Conservation (phyloP, 37 sponge, comb jelly and placozoan genomes). For the Aplysina aerophoba region DNA sequence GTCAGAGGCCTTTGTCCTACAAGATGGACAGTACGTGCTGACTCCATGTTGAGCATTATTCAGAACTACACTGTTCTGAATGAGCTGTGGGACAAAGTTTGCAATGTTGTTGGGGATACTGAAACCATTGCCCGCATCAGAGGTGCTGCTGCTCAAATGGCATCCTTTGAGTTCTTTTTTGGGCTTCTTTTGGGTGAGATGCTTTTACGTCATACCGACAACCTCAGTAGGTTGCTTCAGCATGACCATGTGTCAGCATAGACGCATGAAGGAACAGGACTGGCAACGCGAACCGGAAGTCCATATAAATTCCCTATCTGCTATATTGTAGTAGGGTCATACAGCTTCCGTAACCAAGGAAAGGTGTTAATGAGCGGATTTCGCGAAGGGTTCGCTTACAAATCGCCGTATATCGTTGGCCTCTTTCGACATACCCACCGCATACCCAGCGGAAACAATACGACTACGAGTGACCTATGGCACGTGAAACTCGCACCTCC, state of each 20-base stretch:
- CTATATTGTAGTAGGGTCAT: too few species aligned
- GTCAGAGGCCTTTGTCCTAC: constrained; percentile 17
- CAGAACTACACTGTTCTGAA: constrained; percentile 27
- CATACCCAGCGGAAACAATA: too few species aligned
- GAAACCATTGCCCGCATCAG: constrained; percentile 42
- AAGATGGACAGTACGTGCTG: constrained; percentile 43
- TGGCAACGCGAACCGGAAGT: too few species aligned
- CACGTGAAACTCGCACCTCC: too few species aligned
- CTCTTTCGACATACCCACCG: too few species aligned
- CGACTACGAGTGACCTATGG: too few species aligned
- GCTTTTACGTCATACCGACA: constrained; percentile 33
- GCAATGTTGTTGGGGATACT: constrained; percentile 42
- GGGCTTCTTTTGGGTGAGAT: constrained; percentile 36
- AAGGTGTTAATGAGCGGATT: too few species aligned
- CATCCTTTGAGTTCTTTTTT: constrained; percentile 24
- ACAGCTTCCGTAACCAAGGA: too few species aligned
- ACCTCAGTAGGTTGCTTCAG: constrained; percentile 26
- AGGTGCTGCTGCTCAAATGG: constrained; percentile 35
- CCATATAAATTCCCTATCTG: too few species aligned
- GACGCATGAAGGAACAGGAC: too few species aligned
- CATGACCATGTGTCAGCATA: not conserved
- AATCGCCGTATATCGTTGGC: too few species aligned
- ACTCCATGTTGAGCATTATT: constrained; percentile 35
- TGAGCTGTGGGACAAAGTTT: constrained; percentile 40
- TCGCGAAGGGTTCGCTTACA: too few species aligned